Base-by-base conservation (phyloP, 2,888 invertebrate species). In the Cinara cedri region DNA sequence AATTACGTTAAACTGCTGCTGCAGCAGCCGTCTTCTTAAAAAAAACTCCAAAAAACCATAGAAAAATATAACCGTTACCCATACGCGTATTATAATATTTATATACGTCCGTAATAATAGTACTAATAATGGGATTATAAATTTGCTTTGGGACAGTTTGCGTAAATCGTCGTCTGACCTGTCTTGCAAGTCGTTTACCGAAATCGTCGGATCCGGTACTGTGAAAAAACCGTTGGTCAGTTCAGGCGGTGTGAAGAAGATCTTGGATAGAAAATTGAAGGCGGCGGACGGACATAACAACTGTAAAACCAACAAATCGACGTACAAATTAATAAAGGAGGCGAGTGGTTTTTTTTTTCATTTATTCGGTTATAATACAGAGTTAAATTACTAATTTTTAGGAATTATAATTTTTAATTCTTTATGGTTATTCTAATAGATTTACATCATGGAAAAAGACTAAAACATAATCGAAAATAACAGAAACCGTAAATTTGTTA, bases 161-260 rank as follows among this genome's bases (percentile, higher is more conserved):
- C 60, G 72, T 1, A 80, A 80, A 63, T 80, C 80, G 24, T 80
- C 72, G 6, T 72, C 80, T 0, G 76, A 78, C 21, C 34, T 78
- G 34, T 78, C 80, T 46, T 81, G 85, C 66, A 86, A 85, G 1
- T 85, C 85, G 71, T 87, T 86, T 82, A 87, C 87, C 0, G 86
- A 87, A 82, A 85, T 87, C 44, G 86, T 87, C 4, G 85, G 85
- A 71, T 83, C 83, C 51, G 84, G 82, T 24, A 82, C 82, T 11
- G 84, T 82, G 66, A 84, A 85, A 80, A 85, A 84, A 80, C 84
- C 84, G 8, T 82, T 82, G 14, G 82, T 82, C 1, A 83, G 81
- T 13, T 82, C 83, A 1, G 82, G 84, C 4, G 85, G 86, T 0
- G 87, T 87, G 6, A 86, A 86, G 82, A 86, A 86, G 83, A 85